These are phyloP conservation scores for Rousettus leschenaultii DNA, from an alignment of 2,113 vertebrate species.

Conservation along the genomic window DNA sequence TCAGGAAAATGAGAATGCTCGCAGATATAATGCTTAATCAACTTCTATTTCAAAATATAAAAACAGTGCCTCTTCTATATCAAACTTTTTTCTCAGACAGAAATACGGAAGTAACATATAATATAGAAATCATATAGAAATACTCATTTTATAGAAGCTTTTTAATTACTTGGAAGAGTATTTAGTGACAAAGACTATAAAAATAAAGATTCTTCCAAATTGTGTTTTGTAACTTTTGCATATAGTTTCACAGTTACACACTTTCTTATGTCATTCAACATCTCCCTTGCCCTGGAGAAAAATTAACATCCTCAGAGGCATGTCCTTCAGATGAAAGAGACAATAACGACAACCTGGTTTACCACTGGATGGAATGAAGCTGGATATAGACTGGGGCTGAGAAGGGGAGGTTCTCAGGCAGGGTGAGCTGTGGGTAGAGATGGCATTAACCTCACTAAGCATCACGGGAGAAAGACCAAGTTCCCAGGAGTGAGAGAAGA, in stretches of 20 bases:
- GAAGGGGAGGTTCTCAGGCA: neutral
- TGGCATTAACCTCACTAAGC: neutral
- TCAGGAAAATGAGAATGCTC: neutral
- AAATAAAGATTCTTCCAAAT: neutral
- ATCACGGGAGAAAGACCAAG: rapidly evolving
- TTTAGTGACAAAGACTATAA: neutral
- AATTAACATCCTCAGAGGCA: neutral
- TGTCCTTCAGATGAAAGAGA: neutral
- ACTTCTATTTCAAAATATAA: neutral
- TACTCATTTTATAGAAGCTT: neutral
- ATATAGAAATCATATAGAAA: neutral
- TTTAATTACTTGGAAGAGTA: neutral
- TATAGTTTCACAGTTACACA: neutral
- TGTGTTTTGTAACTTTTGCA: neutral
- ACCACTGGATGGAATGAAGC: rapidly evolving
- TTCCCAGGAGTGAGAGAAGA: neutral
- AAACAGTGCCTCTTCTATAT: neutral
- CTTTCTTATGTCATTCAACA: neutral
- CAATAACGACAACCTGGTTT: rapidly evolving
- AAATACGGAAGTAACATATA: neutral
- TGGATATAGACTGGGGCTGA: rapidly evolving
- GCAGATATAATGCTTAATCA: rapidly evolving
- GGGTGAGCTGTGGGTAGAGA: neutral
- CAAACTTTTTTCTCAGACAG: neutral
- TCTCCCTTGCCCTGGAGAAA: neutral